phyloP scores from a whole-genome alignment of 2,888 invertebrate genomes.

The Steinernema scapterisci region DNA sequence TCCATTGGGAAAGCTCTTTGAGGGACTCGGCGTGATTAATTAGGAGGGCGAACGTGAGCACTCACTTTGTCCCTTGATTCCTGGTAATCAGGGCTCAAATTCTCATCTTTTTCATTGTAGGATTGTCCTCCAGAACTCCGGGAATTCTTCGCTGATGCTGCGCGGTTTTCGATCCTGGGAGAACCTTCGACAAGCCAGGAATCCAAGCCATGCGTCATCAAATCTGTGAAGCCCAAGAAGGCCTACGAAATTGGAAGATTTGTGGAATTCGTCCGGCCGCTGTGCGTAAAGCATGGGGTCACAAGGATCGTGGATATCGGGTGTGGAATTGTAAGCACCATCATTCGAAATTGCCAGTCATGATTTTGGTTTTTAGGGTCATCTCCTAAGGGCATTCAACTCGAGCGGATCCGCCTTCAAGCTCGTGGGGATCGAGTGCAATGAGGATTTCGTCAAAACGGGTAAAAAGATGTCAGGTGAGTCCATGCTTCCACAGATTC shows the following conservation, averaged over 20 bases:
- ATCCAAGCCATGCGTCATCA: not conserved
- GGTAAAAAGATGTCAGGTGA: not conserved
- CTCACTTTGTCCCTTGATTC: too few relatives aligned
- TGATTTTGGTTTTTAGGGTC: not conserved
- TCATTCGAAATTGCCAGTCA: not conserved
- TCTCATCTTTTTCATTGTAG: too few relatives aligned
- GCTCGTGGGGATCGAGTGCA: constrained; percentile 12
- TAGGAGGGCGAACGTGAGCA: too few relatives aligned
- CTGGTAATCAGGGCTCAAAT: too few relatives aligned
- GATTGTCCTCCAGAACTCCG: not conserved
- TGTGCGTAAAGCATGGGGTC: constrained; percentile 31
- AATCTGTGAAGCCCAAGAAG: constrained; percentile 39
- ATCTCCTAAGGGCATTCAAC: constrained; percentile 15
- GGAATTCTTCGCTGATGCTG: not conserved
- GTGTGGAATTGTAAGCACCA: constrained; percentile 37
- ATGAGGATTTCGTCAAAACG: constrained; percentile 8
- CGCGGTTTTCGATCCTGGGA: not conserved
- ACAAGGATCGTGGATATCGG: constrained; percentile 40
- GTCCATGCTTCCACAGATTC: not conserved
- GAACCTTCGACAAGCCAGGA: not conserved
- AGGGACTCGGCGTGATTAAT: too few relatives aligned
- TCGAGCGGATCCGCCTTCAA: constrained; percentile 2
- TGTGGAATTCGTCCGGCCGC: constrained; percentile 30
- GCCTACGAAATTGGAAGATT: constrained; percentile 36
- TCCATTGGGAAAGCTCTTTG: too few relatives aligned